These are phyloP conservation scores for Anguilla megastoma DNA, from an alignment of 2,797 vertebrate genomes.

Conservation along the genomic window DNA sequence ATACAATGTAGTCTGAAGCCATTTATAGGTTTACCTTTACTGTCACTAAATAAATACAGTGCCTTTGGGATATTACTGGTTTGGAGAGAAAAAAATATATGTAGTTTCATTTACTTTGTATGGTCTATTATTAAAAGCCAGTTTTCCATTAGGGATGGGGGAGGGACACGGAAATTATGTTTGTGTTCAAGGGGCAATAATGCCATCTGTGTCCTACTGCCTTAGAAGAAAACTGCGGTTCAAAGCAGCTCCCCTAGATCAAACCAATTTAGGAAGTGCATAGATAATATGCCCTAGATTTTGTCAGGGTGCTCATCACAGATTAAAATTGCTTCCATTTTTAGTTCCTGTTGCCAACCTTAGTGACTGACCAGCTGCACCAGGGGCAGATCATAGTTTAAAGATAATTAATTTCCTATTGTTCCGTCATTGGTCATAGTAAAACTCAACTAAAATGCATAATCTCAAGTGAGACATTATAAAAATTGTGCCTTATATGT, in stretches of 20 bases:
- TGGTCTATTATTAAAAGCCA: background rate
- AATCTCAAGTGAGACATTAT: background rate
- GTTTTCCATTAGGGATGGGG: too few species aligned
- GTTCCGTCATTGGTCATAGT: background rate
- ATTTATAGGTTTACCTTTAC: background rate
- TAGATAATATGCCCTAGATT: conserved; percentile 56
- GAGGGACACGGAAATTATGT: too few species aligned
- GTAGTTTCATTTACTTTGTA: background rate
- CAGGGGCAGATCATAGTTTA: background rate
- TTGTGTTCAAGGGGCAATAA: too few species aligned
- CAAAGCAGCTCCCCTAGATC: conserved; percentile 31
- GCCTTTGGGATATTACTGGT: background rate
- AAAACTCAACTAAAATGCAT: background rate
- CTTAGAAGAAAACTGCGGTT: background rate
- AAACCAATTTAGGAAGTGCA: conserved; percentile 55
- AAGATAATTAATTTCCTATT: background rate
- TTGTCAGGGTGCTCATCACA: conserved; percentile 62
- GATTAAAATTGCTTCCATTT: conserved; percentile 70
- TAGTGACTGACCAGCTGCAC: conserved; percentile 60
- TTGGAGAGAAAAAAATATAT: conserved; percentile 23
- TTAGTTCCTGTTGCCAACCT: conserved; percentile 68
- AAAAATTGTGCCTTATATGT: background rate
- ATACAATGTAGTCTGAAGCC: background rate
- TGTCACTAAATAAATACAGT: background rate
- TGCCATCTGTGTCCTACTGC: too few species aligned